These are phyloP conservation scores for Notoglanidium macrostoma DNA, from an alignment of 2,797 vertebrate genomes.

Conservation along the genomic window DNA sequence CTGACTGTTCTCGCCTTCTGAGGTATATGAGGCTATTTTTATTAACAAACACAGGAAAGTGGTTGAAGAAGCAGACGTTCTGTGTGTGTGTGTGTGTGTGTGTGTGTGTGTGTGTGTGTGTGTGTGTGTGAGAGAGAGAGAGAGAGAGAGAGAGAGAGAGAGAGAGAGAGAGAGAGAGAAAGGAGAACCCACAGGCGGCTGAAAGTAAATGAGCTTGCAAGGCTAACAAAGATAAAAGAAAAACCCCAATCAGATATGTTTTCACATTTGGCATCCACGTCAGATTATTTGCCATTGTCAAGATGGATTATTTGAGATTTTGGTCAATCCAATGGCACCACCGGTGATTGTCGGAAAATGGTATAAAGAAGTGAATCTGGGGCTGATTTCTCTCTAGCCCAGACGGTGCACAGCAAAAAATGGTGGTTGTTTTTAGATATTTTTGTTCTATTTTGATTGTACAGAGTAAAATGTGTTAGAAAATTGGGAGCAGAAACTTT, in stretches of 20 bases:
- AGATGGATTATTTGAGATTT: neutral
- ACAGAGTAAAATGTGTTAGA: too few relatives aligned
- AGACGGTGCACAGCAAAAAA: neutral
- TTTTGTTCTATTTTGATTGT: too few relatives aligned
- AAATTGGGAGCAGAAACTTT: too few relatives aligned
- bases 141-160: neutral
- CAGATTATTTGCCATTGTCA: neutral
- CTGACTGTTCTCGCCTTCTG: neutral
- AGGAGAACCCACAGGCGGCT: slow-evolving; percentile 46
- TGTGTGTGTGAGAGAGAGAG: too few relatives aligned
- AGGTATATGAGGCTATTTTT: neutral
- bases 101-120: neutral
- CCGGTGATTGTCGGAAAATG: neutral
- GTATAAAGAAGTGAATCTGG: neutral
- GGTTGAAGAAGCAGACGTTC: neutral
- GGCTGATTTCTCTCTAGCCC: neutral
- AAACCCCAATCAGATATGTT: neutral
- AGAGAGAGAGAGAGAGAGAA: neutral
- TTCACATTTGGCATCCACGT: neutral
- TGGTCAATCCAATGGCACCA: neutral
- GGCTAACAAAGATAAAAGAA: neutral
- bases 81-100: neutral
- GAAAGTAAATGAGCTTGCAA: neutral
- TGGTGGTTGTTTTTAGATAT: too few relatives aligned
- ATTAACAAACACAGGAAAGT: slow-evolving; percentile 8